A percentile compares a stretch with the other conserved stretches of the same genome.
Evolutionary conservation across 2,113 vertebrate genomes (phyloP).

Genomic region (Gallinago undulata): DNA sequence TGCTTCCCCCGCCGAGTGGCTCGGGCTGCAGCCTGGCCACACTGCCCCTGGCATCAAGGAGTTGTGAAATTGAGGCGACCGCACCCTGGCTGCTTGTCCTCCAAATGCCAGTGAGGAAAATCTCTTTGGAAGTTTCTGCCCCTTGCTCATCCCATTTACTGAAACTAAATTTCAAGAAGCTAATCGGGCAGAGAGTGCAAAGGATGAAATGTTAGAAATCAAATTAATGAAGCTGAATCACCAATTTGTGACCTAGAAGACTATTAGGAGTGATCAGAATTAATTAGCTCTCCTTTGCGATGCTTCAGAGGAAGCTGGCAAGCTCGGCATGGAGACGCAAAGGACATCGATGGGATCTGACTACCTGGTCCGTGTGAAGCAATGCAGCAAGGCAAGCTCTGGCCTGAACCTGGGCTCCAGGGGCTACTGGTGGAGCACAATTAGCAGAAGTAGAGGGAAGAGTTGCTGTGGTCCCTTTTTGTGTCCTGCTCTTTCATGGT

Average conservation of each 20-base stretch:
- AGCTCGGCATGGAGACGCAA: neutral
- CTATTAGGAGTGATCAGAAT: conserved; percentile 70
- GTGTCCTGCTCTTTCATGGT: neutral
- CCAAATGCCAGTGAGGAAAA: conserved; percentile 61
- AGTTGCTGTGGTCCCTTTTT: neutral
- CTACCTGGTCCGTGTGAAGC: neutral
- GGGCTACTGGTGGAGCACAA: neutral
- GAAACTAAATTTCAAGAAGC: conserved; percentile 71
- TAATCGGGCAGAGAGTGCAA: conserved; percentile 76
- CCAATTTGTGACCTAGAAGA: conserved; percentile 71
- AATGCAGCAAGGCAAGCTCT: neutral
- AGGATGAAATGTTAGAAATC: conserved; percentile 73
- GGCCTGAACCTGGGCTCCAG: neutral
- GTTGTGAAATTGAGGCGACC: neutral
- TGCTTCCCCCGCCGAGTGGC: neutral
- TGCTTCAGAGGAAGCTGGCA: neutral
- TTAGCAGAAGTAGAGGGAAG: neutral
- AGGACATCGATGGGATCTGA: conserved; percentile 41
- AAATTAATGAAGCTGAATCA: conserved; percentile 72
- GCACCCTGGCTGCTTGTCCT: neutral
- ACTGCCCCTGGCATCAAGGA: neutral
- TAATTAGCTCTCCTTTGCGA: conserved; percentile 64
- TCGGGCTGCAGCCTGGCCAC: neutral
- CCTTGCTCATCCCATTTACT: conserved; percentile 68
- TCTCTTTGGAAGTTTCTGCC: conserved; percentile 73